Evolutionary conservation across 1,140 invertebrate species (phyloP).

Genomic region (Drosophila obscura): DNA sequence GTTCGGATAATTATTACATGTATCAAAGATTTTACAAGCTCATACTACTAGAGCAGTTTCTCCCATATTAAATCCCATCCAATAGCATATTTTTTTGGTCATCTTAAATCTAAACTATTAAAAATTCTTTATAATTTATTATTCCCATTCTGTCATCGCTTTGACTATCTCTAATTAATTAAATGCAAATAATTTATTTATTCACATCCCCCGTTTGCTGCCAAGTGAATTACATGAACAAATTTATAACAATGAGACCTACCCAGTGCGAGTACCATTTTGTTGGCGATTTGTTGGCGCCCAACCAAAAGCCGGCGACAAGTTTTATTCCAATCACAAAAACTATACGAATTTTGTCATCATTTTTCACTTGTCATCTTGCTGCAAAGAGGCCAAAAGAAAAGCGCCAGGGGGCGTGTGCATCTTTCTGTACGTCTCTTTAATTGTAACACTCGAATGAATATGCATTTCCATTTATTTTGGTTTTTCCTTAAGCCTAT

Average conservation of each 20-base stretch:
- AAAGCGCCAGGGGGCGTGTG: constrained; percentile 21
- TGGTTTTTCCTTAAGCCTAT: background rate
- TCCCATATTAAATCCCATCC: no score
- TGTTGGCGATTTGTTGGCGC: constrained; percentile 44
- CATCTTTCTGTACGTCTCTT: background rate
- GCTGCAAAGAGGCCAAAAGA: constrained; percentile 27
- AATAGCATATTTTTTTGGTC: no score
- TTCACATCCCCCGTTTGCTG: constrained; percentile 39
- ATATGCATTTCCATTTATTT: constrained; percentile 10
- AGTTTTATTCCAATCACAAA: constrained; percentile 54
- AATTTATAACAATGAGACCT: constrained; percentile 64
- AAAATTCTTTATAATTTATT: background rate
- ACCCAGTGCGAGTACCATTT: background rate
- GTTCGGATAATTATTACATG: no score
- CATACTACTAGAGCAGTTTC: no score
- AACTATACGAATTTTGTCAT: constrained; percentile 39
- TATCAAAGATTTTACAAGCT: no score
- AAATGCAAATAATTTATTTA: constrained; percentile 55
- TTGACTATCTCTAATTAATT: constrained; percentile 40
- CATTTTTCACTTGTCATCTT: constrained; percentile 58
- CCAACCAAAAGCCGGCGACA: constrained; percentile 56
- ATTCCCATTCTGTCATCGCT: constrained; percentile 29
- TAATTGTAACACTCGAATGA: constrained; percentile 30
- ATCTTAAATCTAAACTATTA: no score
- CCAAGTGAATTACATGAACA: constrained; percentile 46